Evolutionary conservation across 2,888 invertebrate genomes (phyloP).

Genomic region (Hoplodrina ambigua): DNA sequence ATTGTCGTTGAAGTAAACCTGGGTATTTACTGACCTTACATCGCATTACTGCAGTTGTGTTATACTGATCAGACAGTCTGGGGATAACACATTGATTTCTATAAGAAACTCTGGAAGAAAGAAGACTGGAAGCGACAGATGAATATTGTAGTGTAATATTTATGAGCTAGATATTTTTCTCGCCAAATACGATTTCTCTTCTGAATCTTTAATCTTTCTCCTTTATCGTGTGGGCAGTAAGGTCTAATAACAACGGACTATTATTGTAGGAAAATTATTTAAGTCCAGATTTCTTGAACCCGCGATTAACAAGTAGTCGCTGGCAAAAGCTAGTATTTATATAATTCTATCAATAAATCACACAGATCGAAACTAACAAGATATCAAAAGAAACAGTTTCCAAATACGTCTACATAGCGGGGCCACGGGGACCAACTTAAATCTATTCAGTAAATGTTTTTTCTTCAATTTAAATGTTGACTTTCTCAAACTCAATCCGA

Average conservation of each 20-base stretch:
- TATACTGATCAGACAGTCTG: not conserved
- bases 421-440: constrained; percentile 56
- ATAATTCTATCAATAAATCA: constrained; percentile 16
- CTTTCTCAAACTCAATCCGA: constrained; percentile 75
- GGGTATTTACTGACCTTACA: not conserved
- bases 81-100: not conserved
- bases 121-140: not conserved
- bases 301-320: too few relatives aligned
- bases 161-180: constrained; percentile 11
- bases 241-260: too few relatives aligned
- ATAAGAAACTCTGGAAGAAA: constrained; percentile 21
- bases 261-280: too few relatives aligned
- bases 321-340: too few relatives aligned
- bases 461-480: constrained; percentile 71
- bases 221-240: too few relatives aligned
- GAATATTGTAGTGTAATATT: not conserved
- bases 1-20: too few relatives aligned
- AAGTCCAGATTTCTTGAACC: too few relatives aligned
- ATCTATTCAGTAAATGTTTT: constrained; percentile 72
- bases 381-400: constrained; percentile 38
- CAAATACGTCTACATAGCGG: constrained; percentile 44
- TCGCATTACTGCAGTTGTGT: not conserved
- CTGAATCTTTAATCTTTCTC: too few relatives aligned
- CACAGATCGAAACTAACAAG: constrained; percentile 27
- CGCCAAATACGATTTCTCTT: too few relatives aligned